These are phyloP conservation scores for Caenorhabditis elegans DNA, from an alignment of 1,140 invertebrate genomes.

Conservation along the genomic window DNA sequence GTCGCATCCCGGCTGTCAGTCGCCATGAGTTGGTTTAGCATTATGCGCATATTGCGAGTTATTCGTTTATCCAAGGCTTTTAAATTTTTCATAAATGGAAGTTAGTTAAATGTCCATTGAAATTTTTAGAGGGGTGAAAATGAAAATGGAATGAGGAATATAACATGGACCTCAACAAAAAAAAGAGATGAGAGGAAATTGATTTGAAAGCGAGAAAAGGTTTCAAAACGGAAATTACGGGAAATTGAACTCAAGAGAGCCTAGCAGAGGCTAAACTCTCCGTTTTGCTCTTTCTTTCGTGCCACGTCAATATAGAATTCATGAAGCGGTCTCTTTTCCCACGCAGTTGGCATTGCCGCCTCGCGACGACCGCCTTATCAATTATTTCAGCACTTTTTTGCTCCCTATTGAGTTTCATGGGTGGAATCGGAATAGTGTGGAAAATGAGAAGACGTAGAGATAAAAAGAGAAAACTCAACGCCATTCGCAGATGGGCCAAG, in stretches of 20 bases:
- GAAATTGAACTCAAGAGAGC: conserved; percentile 26
- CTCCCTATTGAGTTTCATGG: conserved; percentile 14
- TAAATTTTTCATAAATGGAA: too few species aligned
- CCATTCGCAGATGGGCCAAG: neutral
- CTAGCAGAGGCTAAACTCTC: neutral
- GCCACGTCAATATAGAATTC: conserved; percentile 19
- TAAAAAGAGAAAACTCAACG: neutral
- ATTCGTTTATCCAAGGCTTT: too few species aligned
- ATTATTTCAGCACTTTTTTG: conserved; percentile 27
- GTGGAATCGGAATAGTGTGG: neutral
- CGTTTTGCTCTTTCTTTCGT: neutral
- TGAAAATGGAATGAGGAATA: neutral
- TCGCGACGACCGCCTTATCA: conserved; percentile 1
- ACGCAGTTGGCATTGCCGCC: neutral
- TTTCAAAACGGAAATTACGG: conserved; percentile 29
- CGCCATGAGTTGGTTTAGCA: too few species aligned
- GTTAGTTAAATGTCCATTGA: too few species aligned
- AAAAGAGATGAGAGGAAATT: conserved; percentile 6
- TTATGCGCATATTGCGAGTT: too few species aligned
- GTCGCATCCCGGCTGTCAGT: too few species aligned
- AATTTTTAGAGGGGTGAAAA: too few species aligned
- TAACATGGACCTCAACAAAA: neutral
- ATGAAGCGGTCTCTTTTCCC: conserved; percentile 1
- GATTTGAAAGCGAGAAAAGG: conserved; percentile 24
- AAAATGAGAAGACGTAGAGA: neutral